Evolutionary conservation across 2,797 vertebrate genomes (phyloP).

Genomic region (Artibeus jamaicensis): DNA sequence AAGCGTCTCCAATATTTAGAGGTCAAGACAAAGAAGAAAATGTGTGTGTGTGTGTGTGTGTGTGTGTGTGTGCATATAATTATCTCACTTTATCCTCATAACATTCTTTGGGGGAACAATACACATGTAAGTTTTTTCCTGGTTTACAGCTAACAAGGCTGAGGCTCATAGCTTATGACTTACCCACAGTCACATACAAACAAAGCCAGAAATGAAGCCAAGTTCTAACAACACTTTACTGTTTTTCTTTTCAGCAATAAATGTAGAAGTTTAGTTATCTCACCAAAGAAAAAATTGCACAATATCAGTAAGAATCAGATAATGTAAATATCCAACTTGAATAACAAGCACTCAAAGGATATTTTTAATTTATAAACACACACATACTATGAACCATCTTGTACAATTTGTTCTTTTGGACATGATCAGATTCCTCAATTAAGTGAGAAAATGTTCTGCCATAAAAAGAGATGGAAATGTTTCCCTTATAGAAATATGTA

Average conservation of each 20-base stretch:
- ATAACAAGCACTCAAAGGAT: slow-evolving; percentile 37
- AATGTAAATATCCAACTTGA: slow-evolving; percentile 39
- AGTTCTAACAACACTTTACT: neutral
- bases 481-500: slow-evolving; percentile 24
- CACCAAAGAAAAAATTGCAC: slow-evolving; percentile 21
- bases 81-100: neutral
- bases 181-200: neutral
- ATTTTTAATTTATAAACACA: slow-evolving; percentile 53
- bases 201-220: slow-evolving; percentile 29
- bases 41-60: neutral
- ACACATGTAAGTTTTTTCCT: neutral
- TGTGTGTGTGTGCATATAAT: neutral
- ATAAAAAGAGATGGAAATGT: slow-evolving; percentile 14
- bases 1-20: neutral
- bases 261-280: neutral
- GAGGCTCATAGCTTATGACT: neutral
- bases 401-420: slow-evolving; percentile 28
- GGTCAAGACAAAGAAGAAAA: neutral
- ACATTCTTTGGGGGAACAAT: neutral
- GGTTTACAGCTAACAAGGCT: neutral
- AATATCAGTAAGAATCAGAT: slow-evolving; percentile 12
- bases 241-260: neutral
- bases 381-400: neutral
- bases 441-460: slow-evolving; percentile 46
- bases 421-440: neutral